Percentiles rank a stretch among this genome's conserved stretches.
phyloP scores from a whole-genome alignment of 2,113 vertebrate genomes.

The Desmodus rotundus region DNA sequence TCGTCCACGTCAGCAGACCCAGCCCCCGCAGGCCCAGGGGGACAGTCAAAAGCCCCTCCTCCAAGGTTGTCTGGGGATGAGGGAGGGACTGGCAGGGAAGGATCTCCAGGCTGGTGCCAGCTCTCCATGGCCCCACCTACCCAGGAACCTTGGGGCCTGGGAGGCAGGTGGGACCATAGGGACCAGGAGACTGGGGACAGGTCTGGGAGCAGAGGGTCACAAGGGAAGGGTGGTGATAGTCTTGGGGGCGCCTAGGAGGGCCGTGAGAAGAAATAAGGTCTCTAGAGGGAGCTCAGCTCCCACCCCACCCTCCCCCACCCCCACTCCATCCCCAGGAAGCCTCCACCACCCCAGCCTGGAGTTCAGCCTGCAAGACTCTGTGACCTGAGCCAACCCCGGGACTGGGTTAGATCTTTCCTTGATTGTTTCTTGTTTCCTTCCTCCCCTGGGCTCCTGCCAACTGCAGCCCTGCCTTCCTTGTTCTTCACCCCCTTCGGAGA shows the following conservation, averaged over 20 bases:
- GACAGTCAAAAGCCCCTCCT: background rate
- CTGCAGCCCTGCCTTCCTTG: background rate
- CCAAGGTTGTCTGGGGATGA: background rate
- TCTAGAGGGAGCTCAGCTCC: background rate
- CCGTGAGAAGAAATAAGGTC: background rate
- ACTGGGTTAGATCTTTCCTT: constrained; percentile 38
- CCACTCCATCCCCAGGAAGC: too few species aligned
- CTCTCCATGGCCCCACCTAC: rapidly evolving
- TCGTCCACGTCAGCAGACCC: background rate
- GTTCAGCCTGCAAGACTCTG: background rate
- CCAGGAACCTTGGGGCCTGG: background rate
- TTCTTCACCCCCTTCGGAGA: background rate
- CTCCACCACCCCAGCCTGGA: background rate
- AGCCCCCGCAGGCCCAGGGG: background rate
- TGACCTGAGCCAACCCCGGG: constrained; percentile 35
- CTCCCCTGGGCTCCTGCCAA: background rate
- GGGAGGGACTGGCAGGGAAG: background rate
- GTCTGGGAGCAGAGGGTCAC: background rate
- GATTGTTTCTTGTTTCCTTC: constrained; percentile 66
- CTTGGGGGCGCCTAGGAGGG: too few species aligned
- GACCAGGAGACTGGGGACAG: background rate
- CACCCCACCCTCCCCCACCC: too few species aligned
- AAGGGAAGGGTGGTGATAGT: background rate
- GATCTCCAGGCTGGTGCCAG: background rate
- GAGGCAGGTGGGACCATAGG: background rate